phyloP scores from a whole-genome alignment of 1,140 invertebrate genomes.

The Reticulitermes speratus region DNA sequence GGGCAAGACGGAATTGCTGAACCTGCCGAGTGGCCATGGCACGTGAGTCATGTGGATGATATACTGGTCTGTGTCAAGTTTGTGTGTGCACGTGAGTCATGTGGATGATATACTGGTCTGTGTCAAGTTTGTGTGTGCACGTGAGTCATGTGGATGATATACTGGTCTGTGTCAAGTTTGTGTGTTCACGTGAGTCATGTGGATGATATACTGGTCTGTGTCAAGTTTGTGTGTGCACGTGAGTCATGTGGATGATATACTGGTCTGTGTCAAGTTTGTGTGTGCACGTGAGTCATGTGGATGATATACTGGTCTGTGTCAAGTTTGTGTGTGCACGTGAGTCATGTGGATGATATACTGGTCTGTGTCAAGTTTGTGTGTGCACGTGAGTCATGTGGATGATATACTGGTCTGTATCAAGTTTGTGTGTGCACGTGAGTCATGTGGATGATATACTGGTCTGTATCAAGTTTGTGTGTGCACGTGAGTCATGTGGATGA shows the following conservation, averaged over 20 bases:
- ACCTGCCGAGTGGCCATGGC: constrained; percentile 53
- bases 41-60: constrained; percentile 44
- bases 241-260: constrained; percentile 37
- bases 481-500: constrained; percentile 45
- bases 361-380: too few relatives aligned
- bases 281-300: constrained; percentile 48
- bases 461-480: constrained; percentile 33
- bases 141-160: constrained; percentile 41
- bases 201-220: too few relatives aligned
- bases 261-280: too few relatives aligned
- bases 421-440: constrained; percentile 53
- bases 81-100: constrained; percentile 52
- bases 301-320: too few relatives aligned
- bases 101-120: too few relatives aligned
- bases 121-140: constrained; percentile 44
- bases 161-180: too few relatives aligned
- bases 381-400: constrained; percentile 47
- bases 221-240: constrained; percentile 48
- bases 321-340: constrained; percentile 50
- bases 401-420: too few relatives aligned
- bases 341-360: constrained; percentile 32
- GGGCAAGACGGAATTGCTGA: constrained; percentile 46
- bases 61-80: too few relatives aligned
- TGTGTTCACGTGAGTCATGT: constrained; percentile 49
- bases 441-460: too few relatives aligned